These are phyloP conservation scores for Eristalis arbustorum DNA, from an alignment of 2,888 invertebrate species.

Conservation along the genomic window DNA sequence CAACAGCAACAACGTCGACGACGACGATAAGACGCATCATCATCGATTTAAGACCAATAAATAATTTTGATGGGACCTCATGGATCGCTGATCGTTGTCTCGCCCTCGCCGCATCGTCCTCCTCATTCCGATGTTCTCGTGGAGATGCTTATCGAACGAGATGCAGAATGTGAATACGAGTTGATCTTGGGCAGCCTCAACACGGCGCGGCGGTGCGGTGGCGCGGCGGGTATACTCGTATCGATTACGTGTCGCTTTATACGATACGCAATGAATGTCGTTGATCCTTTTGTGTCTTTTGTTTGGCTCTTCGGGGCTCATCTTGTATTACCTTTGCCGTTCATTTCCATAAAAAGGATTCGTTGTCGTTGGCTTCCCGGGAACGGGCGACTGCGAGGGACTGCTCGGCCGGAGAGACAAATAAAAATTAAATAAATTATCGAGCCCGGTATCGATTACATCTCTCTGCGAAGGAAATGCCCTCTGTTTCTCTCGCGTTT, in stretches of 20 bases:
- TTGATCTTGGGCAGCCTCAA: conserved; percentile 33
- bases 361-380: not conserved
- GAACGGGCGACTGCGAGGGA: not conserved
- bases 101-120: conserved; percentile 2
- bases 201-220: not conserved
- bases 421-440: conserved; percentile 67
- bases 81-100: conserved; percentile 64
- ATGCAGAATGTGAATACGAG: conserved; percentile 53
- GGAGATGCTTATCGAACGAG: conserved; percentile 64
- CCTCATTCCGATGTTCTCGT: conserved; percentile 15
- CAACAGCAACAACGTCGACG: conserved; percentile 16
- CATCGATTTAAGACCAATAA: conserved; percentile 73
- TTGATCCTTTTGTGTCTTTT: conserved; percentile 62
- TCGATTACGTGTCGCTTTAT: conserved; percentile 64
- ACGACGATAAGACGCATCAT: conserved; percentile 62
- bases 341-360: conserved; percentile 61
- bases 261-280: conserved; percentile 60
- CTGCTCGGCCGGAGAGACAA: conserved; percentile 13
- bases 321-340: conserved; percentile 46
- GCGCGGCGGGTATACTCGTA: conserved; percentile 21
- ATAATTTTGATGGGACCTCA: conserved; percentile 73
- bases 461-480: conserved; percentile 24
- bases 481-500: not conserved
- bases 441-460: conserved; percentile 64
- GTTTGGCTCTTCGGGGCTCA: conserved; percentile 12